Conservation (phyloP, 37 sponge, comb jelly and placozoan species). For the Mnemiopsis leidyi region DNA sequence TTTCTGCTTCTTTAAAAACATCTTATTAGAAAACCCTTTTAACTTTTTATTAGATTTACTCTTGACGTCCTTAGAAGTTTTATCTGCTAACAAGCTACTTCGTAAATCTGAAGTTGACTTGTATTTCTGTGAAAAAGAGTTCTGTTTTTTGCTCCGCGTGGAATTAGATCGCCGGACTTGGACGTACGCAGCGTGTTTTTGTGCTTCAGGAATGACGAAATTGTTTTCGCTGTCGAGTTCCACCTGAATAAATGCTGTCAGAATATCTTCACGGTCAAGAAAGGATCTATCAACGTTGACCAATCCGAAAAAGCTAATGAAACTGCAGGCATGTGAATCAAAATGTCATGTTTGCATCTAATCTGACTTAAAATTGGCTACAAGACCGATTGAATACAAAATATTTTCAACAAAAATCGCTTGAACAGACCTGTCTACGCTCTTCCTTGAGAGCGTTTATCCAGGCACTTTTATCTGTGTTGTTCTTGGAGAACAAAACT, state of each 20-base stretch:
- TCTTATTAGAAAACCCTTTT: conserved; percentile 27
- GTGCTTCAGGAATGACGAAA: conserved; percentile 7
- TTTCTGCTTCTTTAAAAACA: conserved; percentile 14
- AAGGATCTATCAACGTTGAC: too few species aligned
- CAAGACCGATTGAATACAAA: neutral
- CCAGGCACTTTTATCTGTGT: conserved; percentile 80
- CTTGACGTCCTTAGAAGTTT: neutral
- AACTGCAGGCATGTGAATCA: too few species aligned
- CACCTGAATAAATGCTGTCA: neutral
- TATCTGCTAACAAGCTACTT: neutral
- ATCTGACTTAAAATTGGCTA: too few species aligned
- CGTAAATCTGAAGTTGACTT: conserved; percentile 29
- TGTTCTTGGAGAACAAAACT: conserved; percentile 79
- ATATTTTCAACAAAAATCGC: neutral
- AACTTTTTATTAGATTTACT: conserved; percentile 11
- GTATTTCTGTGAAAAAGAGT: neutral
- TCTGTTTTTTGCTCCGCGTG: neutral
- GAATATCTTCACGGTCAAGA: too few species aligned
- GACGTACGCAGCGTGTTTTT: conserved; percentile 20
- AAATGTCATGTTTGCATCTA: too few species aligned
- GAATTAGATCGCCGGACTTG: neutral
- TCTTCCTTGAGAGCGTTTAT: conserved; percentile 83
- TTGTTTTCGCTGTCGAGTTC: neutral
- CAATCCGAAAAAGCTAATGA: too few species aligned
- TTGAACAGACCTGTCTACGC: conserved; percentile 69